A percentile compares a stretch with the other conserved stretches of the same genome.
These are phyloP conservation scores for Saccostrea glomerata DNA, from an alignment of 1,140 invertebrate genomes.

Conservation along the genomic window DNA sequence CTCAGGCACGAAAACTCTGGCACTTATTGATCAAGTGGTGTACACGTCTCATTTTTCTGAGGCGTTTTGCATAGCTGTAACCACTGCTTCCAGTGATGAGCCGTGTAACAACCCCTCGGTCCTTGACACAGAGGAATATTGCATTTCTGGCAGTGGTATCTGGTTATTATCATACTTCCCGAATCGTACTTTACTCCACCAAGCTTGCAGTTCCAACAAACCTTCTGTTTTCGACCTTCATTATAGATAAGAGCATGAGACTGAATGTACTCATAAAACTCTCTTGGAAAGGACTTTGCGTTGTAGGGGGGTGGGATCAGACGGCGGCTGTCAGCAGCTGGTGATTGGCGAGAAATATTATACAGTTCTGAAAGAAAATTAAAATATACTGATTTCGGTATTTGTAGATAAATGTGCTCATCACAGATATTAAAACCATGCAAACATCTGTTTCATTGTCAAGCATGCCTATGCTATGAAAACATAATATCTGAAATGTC, in stretches of 20 bases:
- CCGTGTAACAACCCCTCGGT: background rate
- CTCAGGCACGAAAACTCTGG: background rate
- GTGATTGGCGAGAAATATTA: background rate
- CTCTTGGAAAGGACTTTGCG: background rate
- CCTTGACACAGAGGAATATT: background rate
- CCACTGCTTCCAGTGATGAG: background rate
- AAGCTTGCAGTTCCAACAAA: conserved; percentile 16
- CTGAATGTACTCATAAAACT: background rate
- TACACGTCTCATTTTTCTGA: background rate
- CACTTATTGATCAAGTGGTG: background rate
- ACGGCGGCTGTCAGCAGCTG: background rate
- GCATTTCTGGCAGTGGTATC: conserved; percentile 15
- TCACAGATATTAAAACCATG: too few relatives aligned
- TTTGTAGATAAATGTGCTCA: background rate
- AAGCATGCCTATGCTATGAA: too few relatives aligned
- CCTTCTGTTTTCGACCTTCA: conserved; percentile 1
- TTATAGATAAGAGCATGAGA: background rate
- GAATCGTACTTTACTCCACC: conserved; percentile 5
- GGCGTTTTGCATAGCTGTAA: background rate
- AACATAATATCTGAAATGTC: too few relatives aligned
- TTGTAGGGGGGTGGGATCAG: background rate
- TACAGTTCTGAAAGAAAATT: background rate
- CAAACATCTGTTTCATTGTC: too few relatives aligned
- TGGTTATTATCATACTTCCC: conserved; percentile 4
- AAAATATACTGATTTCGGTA: background rate